Evolutionary conservation across 2,113 vertebrate genomes (phyloP), one percentile per base, ranked within the genome.

Genomic region (Ceuthmochares aereus): DNA sequence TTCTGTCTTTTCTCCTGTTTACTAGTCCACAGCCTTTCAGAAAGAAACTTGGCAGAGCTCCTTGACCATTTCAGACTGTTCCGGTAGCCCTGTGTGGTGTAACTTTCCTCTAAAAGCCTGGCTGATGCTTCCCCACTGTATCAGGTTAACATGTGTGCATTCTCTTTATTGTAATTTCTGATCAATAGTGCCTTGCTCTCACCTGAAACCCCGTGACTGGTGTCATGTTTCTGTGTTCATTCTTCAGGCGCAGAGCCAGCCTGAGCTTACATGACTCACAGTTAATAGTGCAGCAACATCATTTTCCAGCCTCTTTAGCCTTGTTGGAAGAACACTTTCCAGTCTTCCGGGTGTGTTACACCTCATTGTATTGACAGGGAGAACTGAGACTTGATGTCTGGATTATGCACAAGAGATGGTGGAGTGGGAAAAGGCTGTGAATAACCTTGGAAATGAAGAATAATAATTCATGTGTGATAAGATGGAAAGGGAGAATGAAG

Each of bases 61-160:
- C 42, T 58, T 84, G 51, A 54, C 30, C 20, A 6, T 76, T 80
- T 62, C 45, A 34, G 5, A n/a, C 49, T 76, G 36, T 60, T 89
- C 51, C 45, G 60, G 59, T 40, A 87, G 68, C 37, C 47, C 66
- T 58, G n/a, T 23, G 55, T 74, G 30, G 18, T 84, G 40, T 66
- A 47, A 52, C 45, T 91, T 64, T 25, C 19, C 66, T 66, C 60
- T 74, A 64, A 55, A 82, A 90, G 29, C 42, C 34, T 75, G 60
- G 42, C 47, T 82, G 74, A n/a, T 16, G 30, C 47, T 34, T 89
- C 45, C 36, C 25, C 0, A 0, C 26, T 69, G 4, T 43, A 3
- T 76, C 72, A 68, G 26, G 72, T 91, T 68, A 30, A 9, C 27
- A 13, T 55, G 12, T 58, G 15, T 66, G 10, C 3, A 1, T 79